These are phyloP conservation scores for Lycocerus yunnanus DNA, from an alignment of 2,888 invertebrate species.

Conservation along the genomic window DNA sequence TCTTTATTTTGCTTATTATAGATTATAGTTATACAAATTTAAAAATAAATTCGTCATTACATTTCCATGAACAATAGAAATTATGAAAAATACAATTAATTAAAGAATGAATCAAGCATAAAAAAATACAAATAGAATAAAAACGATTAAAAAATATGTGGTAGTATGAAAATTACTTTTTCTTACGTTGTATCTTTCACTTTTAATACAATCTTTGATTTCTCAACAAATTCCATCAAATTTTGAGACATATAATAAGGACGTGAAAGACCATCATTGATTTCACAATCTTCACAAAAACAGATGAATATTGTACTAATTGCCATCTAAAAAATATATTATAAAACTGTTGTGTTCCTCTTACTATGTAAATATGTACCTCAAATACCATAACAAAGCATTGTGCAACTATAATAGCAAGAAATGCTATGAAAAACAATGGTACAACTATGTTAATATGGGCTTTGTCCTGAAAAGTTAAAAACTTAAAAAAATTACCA, in stretches of 20 bases:
- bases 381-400: conserved; percentile 76
- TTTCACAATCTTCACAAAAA: conserved; percentile 70
- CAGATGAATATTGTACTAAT: conserved; percentile 72
- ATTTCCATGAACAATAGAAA: neutral
- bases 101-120: neutral
- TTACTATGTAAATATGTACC: conserved; percentile 55
- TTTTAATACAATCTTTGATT: conserved; percentile 56
- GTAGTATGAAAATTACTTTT: neutral
- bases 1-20: neutral
- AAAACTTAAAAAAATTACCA: neutral
- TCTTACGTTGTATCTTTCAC: neutral
- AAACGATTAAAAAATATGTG: neutral
- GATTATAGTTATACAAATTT: neutral
- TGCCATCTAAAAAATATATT: conserved; percentile 61
- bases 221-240: conserved; percentile 69
- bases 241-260: conserved; percentile 70
- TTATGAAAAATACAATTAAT: neutral
- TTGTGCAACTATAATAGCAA: conserved; percentile 71
- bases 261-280: conserved; percentile 64
- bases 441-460: neutral
- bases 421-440: neutral
- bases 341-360: neutral
- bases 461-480: neutral
- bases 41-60: neutral
- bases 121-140: neutral